Evolutionary conservation across 2,888 invertebrate genomes (phyloP).

Genomic region (Orthonevra nobilis): DNA sequence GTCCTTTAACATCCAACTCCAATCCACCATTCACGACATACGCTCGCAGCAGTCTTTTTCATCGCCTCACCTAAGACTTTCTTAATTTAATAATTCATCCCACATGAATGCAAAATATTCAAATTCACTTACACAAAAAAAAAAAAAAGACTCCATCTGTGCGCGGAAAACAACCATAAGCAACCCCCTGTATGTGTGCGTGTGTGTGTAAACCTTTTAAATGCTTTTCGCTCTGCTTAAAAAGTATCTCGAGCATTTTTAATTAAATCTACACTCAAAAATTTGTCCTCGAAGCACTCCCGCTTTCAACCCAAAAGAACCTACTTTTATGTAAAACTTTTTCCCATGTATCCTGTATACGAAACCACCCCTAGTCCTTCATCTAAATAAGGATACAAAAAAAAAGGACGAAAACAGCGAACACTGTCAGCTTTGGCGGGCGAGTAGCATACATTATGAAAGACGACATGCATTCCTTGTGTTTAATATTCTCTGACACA

Average conservation of each 20-base stretch:
- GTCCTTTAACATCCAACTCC: too few species aligned
- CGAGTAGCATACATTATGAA: background rate
- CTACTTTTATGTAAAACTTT: conserved; percentile 22
- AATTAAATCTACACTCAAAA: conserved; percentile 64
- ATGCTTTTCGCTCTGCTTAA: conserved; percentile 12
- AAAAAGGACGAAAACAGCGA: conserved; percentile 9
- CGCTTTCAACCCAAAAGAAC: background rate
- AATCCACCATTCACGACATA: too few species aligned
- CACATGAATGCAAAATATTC: conserved; percentile 54
- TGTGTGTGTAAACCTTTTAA: conserved; percentile 22
- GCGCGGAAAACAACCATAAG: too few species aligned
- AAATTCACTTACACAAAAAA: conserved; percentile 48
- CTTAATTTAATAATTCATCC: conserved; percentile 56
- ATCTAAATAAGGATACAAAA: conserved; percentile 6
- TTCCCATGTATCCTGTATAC: conserved; percentile 4
- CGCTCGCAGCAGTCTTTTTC: too few species aligned
- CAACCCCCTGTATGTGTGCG: too few species aligned
- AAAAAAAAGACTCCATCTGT: too few species aligned
- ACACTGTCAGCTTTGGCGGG: conserved; percentile 28
- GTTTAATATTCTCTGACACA: conserved; percentile 60
- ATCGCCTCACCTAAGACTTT: conserved; percentile 31
- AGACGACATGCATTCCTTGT: conserved; percentile 41
- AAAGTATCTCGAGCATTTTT: conserved; percentile 64
- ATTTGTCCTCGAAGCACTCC: conserved; percentile 43
- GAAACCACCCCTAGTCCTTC: background rate